These are phyloP conservation scores for Brachionus rubens DNA, from an alignment of 1,140 invertebrate species.

Conservation along the genomic window DNA sequence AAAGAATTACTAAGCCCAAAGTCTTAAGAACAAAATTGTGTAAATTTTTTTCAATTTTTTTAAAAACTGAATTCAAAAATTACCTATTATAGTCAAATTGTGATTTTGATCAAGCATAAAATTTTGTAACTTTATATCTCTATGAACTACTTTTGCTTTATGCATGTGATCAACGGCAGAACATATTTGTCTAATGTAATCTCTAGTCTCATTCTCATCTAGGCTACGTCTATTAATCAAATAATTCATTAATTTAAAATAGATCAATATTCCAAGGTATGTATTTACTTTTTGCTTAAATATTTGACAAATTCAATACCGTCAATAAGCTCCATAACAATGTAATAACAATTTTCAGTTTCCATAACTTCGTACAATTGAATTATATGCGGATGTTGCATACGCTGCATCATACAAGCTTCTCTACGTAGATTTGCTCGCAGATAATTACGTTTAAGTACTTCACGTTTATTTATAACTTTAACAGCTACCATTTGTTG, in stretches of 20 bases:
- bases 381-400: slow-evolving; percentile 55
- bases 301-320: slow-evolving; percentile 51
- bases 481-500: slow-evolving; percentile 58
- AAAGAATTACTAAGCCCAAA: slow-evolving; percentile 47
- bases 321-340: slow-evolving; percentile 55
- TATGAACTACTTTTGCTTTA: slow-evolving; percentile 82
- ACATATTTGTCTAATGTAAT: slow-evolving; percentile 90
- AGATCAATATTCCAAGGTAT: neutral
- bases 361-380: slow-evolving; percentile 58
- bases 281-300: slow-evolving; percentile 46
- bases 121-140: slow-evolving; percentile 76
- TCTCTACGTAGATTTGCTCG: slow-evolving; percentile 54
- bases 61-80: neutral
- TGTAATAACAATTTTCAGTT: slow-evolving; percentile 56
- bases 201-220: slow-evolving; percentile 78
- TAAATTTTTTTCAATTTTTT: neutral
- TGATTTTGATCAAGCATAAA: slow-evolving; percentile 47
- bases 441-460: slow-evolving; percentile 52
- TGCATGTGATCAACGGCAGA: slow-evolving; percentile 94
- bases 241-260: neutral
- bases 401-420: slow-evolving; percentile 52
- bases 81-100: slow-evolving; percentile 32
- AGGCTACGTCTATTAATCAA: slow-evolving; percentile 47
- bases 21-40: neutral
- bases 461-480: slow-evolving; percentile 53